Evolutionary conservation across 2,888 invertebrate species (phyloP).

Genomic region (Isotomurus palustris): DNA sequence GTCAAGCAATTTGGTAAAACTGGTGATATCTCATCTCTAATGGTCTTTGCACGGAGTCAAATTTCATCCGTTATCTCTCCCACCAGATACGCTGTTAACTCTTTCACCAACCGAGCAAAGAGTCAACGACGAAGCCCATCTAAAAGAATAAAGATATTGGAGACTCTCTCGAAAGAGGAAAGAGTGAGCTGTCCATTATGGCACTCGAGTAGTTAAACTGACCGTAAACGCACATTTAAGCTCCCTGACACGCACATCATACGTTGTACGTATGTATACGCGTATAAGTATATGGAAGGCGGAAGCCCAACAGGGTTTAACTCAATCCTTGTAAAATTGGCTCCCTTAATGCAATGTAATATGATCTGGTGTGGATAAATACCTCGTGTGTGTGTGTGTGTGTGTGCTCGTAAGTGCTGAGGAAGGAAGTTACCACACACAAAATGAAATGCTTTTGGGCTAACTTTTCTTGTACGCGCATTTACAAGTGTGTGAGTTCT

Average conservation of each 20-base stretch:
- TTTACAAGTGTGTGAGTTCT: no score
- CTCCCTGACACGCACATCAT: constrained; percentile 3
- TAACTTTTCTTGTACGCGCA: no score
- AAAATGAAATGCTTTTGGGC: no score
- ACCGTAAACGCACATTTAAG: constrained; percentile 6
- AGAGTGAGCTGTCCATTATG: neutral
- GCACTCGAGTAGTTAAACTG: neutral
- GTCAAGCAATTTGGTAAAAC: constrained; percentile 21
- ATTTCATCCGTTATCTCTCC: constrained; percentile 9
- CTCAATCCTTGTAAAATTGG: neutral
- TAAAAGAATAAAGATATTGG: neutral
- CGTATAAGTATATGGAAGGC: neutral
- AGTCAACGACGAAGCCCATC: neutral
- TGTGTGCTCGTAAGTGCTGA: no score
- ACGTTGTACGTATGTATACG: neutral
- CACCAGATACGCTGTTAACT: neutral
- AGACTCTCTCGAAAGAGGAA: neutral
- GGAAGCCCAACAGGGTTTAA: neutral
- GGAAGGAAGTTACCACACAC: no score
- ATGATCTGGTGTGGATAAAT: no score
- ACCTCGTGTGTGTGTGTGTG: no score
- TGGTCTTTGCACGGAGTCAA: constrained; percentile 15
- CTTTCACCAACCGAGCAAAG: neutral
- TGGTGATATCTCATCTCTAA: constrained; percentile 23
- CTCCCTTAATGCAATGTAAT: constrained; percentile 1